Percentiles rank a stretch among this genome's conserved stretches.
Evolutionary conservation across 2,888 invertebrate species (phyloP).

Genomic region (Cephus pulcher): DNA sequence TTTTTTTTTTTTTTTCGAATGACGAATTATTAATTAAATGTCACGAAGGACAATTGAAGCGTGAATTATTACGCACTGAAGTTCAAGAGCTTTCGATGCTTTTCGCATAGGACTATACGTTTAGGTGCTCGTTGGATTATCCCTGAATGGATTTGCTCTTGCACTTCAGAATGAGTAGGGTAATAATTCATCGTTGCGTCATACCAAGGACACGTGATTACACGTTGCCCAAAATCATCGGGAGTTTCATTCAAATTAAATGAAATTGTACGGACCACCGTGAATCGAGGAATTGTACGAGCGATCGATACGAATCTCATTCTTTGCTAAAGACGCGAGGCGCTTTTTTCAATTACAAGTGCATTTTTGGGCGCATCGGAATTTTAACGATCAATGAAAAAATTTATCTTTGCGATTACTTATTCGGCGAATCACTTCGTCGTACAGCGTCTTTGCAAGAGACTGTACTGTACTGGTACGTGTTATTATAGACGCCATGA

Average conservation of each 20-base stretch:
- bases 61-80: not conserved
- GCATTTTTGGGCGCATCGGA: not conserved
- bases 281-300: not conserved
- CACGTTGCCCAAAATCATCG: not conserved
- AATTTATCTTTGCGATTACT: not conserved
- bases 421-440: not conserved
- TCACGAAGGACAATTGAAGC: not conserved
- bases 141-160: slow-evolving; percentile 8
- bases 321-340: not conserved
- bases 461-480: not conserved
- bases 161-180: slow-evolving; percentile 10
- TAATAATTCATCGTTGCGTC: slow-evolving; percentile 19
- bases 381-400: not conserved
- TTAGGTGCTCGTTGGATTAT: not conserved
- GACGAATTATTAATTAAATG: not conserved
- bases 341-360: not conserved
- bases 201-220: slow-evolving; percentile 17
- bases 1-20: not conserved
- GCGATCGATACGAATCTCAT: not conserved
- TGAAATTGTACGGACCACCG: not conserved
- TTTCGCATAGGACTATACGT: not conserved
- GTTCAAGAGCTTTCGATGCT: not conserved
- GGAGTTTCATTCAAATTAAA: not conserved
- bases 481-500: not conserved
- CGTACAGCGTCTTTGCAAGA: not conserved